Conservation (phyloP, 2,888 invertebrate species). For the Ophion slaviceki region DNA sequence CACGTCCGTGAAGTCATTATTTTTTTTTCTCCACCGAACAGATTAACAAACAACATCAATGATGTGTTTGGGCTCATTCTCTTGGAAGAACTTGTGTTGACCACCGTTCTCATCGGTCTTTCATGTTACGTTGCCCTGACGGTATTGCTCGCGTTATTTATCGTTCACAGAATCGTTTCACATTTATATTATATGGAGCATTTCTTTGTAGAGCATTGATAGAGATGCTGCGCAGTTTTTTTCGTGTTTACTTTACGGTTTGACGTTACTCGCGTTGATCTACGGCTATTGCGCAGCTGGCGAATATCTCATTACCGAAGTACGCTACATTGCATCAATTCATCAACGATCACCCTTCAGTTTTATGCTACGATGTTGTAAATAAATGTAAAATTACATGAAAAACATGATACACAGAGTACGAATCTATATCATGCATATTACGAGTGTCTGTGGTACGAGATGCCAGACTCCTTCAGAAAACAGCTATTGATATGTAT, state of each 20-base stretch:
- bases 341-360: background rate
- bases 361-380: background rate
- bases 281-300: slow-evolving; percentile 70
- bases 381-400: background rate
- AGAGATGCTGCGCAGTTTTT: slow-evolving; percentile 1
- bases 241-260: slow-evolving; percentile 4
- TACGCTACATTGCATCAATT: slow-evolving; percentile 34
- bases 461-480: too few species aligned
- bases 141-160: background rate
- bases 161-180: background rate
- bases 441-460: too few species aligned
- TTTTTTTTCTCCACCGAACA: background rate
- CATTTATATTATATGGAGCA: background rate
- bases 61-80: slow-evolving; percentile 4
- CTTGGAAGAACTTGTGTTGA: slow-evolving; percentile 30
- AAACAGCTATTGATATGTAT: too few species aligned
- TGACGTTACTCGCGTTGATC: slow-evolving; percentile 58
- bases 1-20: too few species aligned
- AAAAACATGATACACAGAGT: slow-evolving; percentile 21
- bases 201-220: slow-evolving; percentile 6
- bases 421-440: slow-evolving; percentile 1
- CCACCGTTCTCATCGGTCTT: slow-evolving; percentile 57
- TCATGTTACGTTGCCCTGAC: slow-evolving; percentile 6
- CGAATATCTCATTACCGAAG: slow-evolving; percentile 67
- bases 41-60: slow-evolving; percentile 30